phyloP scores from a whole-genome alignment of 2,888 invertebrate genomes.

The Odontocerum albicorne region DNA sequence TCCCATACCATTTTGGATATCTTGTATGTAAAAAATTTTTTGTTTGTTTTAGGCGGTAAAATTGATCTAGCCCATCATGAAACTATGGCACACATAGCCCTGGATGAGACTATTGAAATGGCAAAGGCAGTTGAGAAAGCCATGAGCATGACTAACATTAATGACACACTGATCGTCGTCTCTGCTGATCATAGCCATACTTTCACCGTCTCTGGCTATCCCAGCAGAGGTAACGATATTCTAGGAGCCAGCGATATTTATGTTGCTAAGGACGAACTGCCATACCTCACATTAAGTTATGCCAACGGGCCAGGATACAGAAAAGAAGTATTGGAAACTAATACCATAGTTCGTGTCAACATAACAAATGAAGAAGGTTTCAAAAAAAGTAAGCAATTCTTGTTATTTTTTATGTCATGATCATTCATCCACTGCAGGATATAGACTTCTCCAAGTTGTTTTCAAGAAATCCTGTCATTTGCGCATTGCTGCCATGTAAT shows the following conservation, averaged over 20 bases:
- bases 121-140: constrained; percentile 50
- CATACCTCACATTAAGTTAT: constrained; percentile 64
- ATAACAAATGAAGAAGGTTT: constrained; percentile 5
- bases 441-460: no score
- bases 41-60: constrained; percentile 43
- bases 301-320: constrained; percentile 66
- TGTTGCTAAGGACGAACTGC: constrained; percentile 51
- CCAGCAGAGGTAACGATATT: constrained; percentile 58
- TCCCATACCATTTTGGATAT: no score
- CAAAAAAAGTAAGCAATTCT: constrained; percentile 4
- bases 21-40: no score
- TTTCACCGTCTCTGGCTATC: constrained; percentile 59
- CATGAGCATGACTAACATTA: constrained; percentile 46
- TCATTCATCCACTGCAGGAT: no score
- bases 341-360: neutral
- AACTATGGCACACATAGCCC: constrained; percentile 51
- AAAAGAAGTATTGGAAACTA: neutral
- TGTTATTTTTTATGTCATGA: no score
- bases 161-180: constrained; percentile 66
- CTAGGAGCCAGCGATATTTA: constrained; percentile 53
- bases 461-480: no score
- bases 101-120: constrained; percentile 64
- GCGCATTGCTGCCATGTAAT: no score
- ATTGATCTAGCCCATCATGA: constrained; percentile 63
- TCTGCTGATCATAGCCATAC: constrained; percentile 64